phyloP scores from a whole-genome alignment of 2,888 invertebrate genomes.

The Hypena proboscidalis region DNA sequence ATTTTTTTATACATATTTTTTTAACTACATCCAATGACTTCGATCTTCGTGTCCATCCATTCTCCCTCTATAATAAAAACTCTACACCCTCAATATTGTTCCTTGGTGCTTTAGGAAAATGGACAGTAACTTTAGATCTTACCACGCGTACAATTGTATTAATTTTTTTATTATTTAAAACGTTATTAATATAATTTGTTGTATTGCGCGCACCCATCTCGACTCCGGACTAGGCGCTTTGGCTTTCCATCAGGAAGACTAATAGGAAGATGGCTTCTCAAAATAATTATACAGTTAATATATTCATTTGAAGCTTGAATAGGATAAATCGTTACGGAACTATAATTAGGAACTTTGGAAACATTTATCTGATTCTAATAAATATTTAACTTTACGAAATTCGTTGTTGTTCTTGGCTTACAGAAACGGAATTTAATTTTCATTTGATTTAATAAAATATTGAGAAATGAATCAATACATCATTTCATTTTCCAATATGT shows the following conservation, averaged over 20 bases:
- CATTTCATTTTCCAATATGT: neutral
- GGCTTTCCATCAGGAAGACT: conserved; percentile 75
- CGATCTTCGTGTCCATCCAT: conserved; percentile 52
- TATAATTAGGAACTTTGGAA: conserved; percentile 56
- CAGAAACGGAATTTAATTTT: conserved; percentile 1
- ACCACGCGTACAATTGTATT: conserved; percentile 80
- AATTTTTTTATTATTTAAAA: conserved; percentile 83
- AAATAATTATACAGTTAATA: too few species aligned
- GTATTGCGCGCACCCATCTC: conserved; percentile 70
- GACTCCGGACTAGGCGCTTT: conserved; percentile 57
- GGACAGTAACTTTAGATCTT: conserved; percentile 54
- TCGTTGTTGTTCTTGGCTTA: conserved; percentile 18
- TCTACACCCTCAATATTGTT: conserved; percentile 66
- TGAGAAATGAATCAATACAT: too few species aligned
- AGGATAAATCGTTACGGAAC: conserved; percentile 43
- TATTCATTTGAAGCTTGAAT: too few species aligned
- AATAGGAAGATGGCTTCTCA: conserved; percentile 63
- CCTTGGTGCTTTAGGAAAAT: conserved; percentile 64
- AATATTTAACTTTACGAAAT: conserved; percentile 10
- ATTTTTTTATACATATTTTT: conserved; percentile 66
- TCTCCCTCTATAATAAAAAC: conserved; percentile 66
- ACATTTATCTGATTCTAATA: conserved; percentile 1
- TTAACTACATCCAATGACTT: conserved; percentile 74
- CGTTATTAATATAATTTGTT: conserved; percentile 85
- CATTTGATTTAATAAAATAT: neutral